phyloP scores from a whole-genome alignment of 2,113 vertebrate species.

The Brevimyrus niger region DNA sequence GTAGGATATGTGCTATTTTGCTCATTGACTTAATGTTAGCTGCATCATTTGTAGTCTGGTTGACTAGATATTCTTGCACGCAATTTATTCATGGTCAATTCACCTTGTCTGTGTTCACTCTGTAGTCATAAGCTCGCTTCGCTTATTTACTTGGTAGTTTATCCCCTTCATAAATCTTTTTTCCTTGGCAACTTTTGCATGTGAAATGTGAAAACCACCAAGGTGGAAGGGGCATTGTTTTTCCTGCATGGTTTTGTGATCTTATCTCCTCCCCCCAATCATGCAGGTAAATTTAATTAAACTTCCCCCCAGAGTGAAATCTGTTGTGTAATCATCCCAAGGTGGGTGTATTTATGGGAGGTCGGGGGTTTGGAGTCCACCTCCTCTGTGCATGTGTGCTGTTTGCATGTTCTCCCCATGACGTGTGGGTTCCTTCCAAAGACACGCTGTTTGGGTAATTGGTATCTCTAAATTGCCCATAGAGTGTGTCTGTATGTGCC shows the following conservation, averaged over 20 bases:
- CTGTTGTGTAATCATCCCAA: slow-evolving; percentile 57
- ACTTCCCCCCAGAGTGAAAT: slow-evolving; percentile 55
- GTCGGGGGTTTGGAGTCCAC: background rate
- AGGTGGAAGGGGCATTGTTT: background rate
- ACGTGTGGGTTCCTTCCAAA: background rate
- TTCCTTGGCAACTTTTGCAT: background rate
- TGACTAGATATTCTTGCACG: background rate
- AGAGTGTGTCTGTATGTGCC: background rate
- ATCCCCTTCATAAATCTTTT: background rate
- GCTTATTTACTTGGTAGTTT: background rate
- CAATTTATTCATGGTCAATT: background rate
- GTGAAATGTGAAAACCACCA: background rate
- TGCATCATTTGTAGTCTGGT: background rate
- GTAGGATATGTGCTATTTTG: background rate
- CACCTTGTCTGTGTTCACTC: background rate
- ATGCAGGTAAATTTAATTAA: slow-evolving; percentile 62
- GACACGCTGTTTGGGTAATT: background rate
- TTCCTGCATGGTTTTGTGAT: background rate
- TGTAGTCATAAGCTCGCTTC: background rate
- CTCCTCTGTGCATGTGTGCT: background rate
- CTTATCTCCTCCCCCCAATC: slow-evolving; percentile 28
- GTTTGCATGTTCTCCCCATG: background rate
- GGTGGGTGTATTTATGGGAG: slow-evolving; percentile 54
- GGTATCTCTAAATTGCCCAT: background rate
- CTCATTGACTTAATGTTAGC: background rate